Evolutionary conservation across 2,113 vertebrate species (phyloP).

Genomic region (Cebidichthys violaceus): DNA sequence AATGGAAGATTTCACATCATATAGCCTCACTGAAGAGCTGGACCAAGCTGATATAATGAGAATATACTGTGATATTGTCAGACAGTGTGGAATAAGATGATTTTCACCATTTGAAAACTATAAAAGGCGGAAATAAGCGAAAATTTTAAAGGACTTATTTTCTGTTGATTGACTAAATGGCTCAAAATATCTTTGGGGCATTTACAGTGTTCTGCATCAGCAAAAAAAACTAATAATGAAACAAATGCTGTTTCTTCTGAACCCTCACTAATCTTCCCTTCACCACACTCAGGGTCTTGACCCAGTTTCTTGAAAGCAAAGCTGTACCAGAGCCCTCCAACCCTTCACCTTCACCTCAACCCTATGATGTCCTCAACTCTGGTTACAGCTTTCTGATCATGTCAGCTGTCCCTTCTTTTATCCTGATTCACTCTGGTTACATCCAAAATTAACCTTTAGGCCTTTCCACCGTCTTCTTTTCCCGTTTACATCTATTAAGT

Average conservation of each 20-base stretch:
- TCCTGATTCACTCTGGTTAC: conserved; percentile 44
- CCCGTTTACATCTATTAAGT: conserved; percentile 19
- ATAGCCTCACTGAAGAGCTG: background rate
- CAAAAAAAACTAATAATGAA: background rate
- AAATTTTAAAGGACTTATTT: background rate
- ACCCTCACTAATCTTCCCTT: conserved; percentile 11
- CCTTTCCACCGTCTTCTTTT: conserved; percentile 1
- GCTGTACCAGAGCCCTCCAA: conserved; percentile 15
- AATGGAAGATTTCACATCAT: background rate
- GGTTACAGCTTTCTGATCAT: conserved; percentile 37
- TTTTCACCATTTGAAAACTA: background rate
- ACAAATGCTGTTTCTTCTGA: conserved; percentile 16
- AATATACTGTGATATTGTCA: background rate
- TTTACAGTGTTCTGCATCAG: background rate
- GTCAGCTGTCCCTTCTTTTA: background rate
- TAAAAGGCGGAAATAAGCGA: background rate
- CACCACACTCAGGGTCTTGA: conserved; percentile 7
- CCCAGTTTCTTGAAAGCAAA: conserved; percentile 34
- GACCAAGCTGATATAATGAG: background rate
- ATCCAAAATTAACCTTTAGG: conserved; percentile 48
- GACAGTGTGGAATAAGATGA: background rate
- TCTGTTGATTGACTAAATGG: background rate
- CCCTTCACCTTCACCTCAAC: conserved; percentile 34
- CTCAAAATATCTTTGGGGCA: background rate
- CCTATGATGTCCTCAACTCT: conserved; percentile 44